Base-by-base conservation (phyloP, 30 jellyfish, hydroid and myxozoan genomes). In the Cassiopea andromeda region DNA sequence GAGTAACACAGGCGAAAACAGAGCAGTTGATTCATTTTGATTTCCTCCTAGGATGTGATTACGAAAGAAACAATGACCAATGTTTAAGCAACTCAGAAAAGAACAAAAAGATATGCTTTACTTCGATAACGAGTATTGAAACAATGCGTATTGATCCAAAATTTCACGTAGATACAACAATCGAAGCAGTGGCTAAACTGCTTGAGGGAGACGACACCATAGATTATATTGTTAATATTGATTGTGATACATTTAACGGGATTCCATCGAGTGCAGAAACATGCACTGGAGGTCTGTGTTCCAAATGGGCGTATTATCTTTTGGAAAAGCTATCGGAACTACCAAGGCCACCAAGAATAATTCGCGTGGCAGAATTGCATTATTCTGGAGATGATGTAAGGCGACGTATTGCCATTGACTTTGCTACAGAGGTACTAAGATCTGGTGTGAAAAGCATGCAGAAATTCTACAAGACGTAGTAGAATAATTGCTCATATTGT, bases 201-300 rank as follows among this genome's bases (percentile, higher is more conserved):
- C 66, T 79, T 54, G 50, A 17, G 18, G 61, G 54, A n/a, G 68
- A 79, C 59, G 49, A 27, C 50, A 60, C 57, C 54, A 15, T 79
- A 46, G 88, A 79, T 0, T 46, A 54, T 27, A 2, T 79, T 44
- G 88, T 79, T n/a, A 79, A 79, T 64, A 54, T 79, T 18, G 88
- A 79, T 60, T 79, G 88, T 58, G 88, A 79, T 27, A 79, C 88
- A 48, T 64, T 79, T 47, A 79, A 79, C 59, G 77, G 68, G 1
- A 79, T 79, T 46, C 88, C 88, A 1, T 59, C 88, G 7, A 79
- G 88, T 64, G 88, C 88, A 10, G 88, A 79, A 48, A 79, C 88
- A 14, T 79, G 18, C 10, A 79, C 78, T 5, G 88, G 88, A 27
- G 88, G 88, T 15, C 59, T 79, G 60, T 60, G 59, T n/a, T 78